Evolutionary conservation across 1,140 invertebrate species (phyloP).

Genomic region (Lycorma delicatula): DNA sequence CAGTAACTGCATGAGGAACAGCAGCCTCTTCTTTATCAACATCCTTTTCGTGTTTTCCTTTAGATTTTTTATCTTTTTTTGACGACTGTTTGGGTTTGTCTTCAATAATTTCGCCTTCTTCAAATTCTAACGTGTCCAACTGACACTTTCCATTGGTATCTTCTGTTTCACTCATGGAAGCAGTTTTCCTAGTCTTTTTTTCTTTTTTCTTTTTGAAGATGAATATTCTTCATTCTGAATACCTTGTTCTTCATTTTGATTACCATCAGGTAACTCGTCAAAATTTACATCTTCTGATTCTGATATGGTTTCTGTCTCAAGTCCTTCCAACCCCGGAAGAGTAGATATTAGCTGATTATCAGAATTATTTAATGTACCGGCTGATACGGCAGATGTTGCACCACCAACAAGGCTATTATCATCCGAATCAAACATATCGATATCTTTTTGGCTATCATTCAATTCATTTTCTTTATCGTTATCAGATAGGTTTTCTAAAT

Average conservation of each 20-base stretch:
- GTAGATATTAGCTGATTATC: slow-evolving; percentile 21
- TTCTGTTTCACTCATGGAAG: slow-evolving; percentile 9
- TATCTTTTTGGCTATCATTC: neutral
- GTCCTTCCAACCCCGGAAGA: slow-evolving; percentile 44
- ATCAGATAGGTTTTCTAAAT: slow-evolving; percentile 10
- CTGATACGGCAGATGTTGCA: slow-evolving; percentile 28
- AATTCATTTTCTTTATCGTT: neutral
- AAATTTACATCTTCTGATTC: slow-evolving; percentile 38
- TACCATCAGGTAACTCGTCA: slow-evolving; percentile 11
- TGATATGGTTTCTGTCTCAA: slow-evolving; percentile 63
- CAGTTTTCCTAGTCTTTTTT: slow-evolving; percentile 22
- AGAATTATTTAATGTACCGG: slow-evolving; percentile 13
- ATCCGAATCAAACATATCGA: slow-evolving; percentile 24
- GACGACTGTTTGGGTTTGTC: slow-evolving; percentile 35
- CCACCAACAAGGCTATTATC: slow-evolving; percentile 21
- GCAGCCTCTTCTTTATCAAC: no score
- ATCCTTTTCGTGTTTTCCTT: slow-evolving; percentile 32
- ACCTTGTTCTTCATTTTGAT: slow-evolving; percentile 18
- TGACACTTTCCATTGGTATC: slow-evolving; percentile 5
- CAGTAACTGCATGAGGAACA: no score
- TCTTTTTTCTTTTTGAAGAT: slow-evolving; percentile 24
- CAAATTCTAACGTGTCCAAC: slow-evolving; percentile 23
- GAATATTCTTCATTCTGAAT: slow-evolving; percentile 20
- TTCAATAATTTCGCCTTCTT: slow-evolving; percentile 48
- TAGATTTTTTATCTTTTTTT: slow-evolving; percentile 38